Evolutionary conservation across 2,797 vertebrate genomes (phyloP).

Genomic region (Heliangelus exortis): DNA sequence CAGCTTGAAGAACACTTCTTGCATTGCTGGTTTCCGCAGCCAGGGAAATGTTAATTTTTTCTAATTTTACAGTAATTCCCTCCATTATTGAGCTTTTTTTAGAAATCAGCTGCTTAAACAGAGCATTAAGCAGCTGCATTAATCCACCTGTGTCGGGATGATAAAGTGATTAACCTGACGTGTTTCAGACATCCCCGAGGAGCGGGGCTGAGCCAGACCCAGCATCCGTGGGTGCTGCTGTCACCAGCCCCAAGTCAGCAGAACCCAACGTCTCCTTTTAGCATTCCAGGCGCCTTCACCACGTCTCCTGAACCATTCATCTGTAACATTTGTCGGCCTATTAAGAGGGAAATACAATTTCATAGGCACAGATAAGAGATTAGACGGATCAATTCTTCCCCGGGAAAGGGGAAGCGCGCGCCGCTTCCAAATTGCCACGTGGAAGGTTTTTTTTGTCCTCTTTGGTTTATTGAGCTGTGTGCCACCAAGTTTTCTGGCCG

Average conservation of each 20-base stretch:
- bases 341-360: constrained; percentile 78
- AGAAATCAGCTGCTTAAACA: constrained; percentile 24
- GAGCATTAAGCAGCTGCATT: not conserved
- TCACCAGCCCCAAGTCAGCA: not conserved
- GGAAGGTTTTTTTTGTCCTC: constrained; percentile 4
- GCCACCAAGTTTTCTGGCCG: not conserved
- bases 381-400: constrained; percentile 69
- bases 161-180: constrained; percentile 22
- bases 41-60: not conserved
- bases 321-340: constrained; percentile 69
- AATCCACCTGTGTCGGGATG: constrained; percentile 16
- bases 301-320: constrained; percentile 43
- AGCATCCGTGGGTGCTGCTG: not conserved
- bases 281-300: not conserved
- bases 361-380: constrained; percentile 77
- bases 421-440: not conserved
- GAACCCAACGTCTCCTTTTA: not conserved
- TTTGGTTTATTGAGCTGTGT: not conserved
- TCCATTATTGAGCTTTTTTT: not conserved
- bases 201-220: not conserved
- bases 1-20: not conserved
- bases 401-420: not conserved
- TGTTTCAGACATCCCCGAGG: not conserved
- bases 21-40: not conserved
- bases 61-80: constrained; percentile 19